phyloP scores from a whole-genome alignment of 2,888 invertebrate genomes.

The Dolomedes plantarius region DNA sequence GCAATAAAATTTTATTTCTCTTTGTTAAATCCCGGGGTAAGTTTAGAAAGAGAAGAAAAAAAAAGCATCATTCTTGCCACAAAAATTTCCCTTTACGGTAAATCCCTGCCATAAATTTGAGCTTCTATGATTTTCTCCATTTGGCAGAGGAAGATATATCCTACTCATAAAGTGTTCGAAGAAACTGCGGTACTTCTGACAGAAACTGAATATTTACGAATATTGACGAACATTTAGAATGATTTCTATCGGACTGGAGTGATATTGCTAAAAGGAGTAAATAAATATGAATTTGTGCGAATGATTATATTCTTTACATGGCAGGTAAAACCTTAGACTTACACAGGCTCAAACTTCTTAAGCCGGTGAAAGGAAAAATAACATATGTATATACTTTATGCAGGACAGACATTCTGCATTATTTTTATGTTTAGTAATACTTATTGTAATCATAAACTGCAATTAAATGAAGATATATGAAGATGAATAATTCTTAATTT shows the following conservation, averaged over 20 bases:
- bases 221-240: constrained; percentile 3
- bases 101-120: neutral
- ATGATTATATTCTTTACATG: neutral
- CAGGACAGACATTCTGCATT: too few species aligned
- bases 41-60: too few species aligned
- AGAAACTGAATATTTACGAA: neutral
- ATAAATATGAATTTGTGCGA: neutral
- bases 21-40: too few species aligned
- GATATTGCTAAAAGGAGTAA: neutral
- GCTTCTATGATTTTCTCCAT: neutral
- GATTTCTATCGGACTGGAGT: neutral
- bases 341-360: too few species aligned
- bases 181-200: neutral
- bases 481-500: too few species aligned
- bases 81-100: neutral
- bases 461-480: too few species aligned
- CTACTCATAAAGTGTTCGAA: neutral
- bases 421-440: too few species aligned
- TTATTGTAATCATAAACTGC: too few species aligned
- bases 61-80: neutral
- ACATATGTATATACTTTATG: too few species aligned
- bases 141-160: neutral
- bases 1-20: too few species aligned
- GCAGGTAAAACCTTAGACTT: too few species aligned
- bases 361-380: too few species aligned